A percentile compares a stretch with the other conserved stretches of the same genome.
Conservation (phyloP, 2,888 invertebrate species). For the Galeruca laticollis region DNA sequence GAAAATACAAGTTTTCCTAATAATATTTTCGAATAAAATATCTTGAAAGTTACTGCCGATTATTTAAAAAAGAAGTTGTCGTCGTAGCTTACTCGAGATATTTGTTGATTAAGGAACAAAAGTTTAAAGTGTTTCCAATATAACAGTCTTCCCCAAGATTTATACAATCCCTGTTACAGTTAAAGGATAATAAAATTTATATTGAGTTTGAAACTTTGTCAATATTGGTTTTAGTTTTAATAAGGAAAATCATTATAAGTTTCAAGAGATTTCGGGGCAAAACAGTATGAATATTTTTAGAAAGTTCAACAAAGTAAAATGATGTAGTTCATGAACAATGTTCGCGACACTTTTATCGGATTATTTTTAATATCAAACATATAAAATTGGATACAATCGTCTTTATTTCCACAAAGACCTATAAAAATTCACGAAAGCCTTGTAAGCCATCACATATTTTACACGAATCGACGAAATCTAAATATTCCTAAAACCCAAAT, state of each 20-base stretch:
- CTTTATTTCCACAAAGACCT: neutral
- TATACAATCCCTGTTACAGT: slow-evolving; percentile 37
- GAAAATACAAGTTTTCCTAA: too few species aligned
- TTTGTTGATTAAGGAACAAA: slow-evolving; percentile 19
- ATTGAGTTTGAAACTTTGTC: slow-evolving; percentile 39
- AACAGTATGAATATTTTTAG: neutral
- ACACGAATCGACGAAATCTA: slow-evolving; percentile 24
- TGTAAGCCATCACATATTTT: slow-evolving; percentile 26
- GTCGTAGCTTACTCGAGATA: neutral
- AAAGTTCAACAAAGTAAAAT: too few species aligned
- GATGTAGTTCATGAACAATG: too few species aligned
- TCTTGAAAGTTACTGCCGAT: neutral
- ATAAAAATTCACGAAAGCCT: slow-evolving; percentile 11
- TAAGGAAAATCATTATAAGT: slow-evolving; percentile 42
- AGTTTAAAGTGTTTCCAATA: slow-evolving; percentile 39
- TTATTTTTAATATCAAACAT: too few species aligned
- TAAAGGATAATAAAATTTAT: slow-evolving; percentile 41
- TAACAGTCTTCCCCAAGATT: slow-evolving; percentile 21
- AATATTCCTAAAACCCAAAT: slow-evolving; percentile 36
- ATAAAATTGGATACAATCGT: too few species aligned
- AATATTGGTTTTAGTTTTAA: slow-evolving; percentile 40
- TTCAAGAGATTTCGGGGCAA: slow-evolving; percentile 21
- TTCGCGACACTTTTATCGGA: too few species aligned
- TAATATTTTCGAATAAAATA: too few species aligned
- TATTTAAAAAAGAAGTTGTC: too few species aligned